Evolutionary conservation across 2,797 vertebrate genomes (phyloP), one percentile per base, ranked within the genome.

Genomic region (Paratrypauchen microcephalus): DNA sequence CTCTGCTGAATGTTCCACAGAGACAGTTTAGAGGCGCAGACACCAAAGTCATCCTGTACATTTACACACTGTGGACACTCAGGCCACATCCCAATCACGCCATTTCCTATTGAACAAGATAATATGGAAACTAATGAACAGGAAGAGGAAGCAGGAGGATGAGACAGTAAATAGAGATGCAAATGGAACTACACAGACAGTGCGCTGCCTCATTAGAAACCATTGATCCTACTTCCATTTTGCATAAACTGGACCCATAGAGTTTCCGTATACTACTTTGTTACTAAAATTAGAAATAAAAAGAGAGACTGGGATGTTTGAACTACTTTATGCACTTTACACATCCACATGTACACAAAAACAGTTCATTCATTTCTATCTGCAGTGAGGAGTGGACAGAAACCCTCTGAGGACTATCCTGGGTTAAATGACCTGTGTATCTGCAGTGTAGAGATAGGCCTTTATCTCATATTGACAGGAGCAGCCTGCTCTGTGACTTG

Each of bases 381-480:
- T 54, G 70, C 0, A 73, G 68, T 15, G 76, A 68, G 58, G 68
- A 71, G 65, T 45, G 41, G 41, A 45, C 66, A 72, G 73, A 83
- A 64, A 73, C 72, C 59, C 68, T 75, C 60, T 76, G 82, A 59
- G 78, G 70, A 69, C 47, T 65, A 69, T 74, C 58, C 73, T 70
- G 82, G 73, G 83, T 85, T 85, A 88, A 91, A 92, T 91, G 83
- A 84, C 85, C 82, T 77, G 79, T 83, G 81, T 88, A 91, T 84
- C 90, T 93, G 91, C 83, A 78, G 70, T 71, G 79, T 82, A 80
- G 68, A 90, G 90, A 91, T 92, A 92, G 83, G 86, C 83, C 79
- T 88, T 91, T 92, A 93, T 93, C 92, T 89, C 65, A 75, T 79
- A 87, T 82, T 86, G 87, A 88, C 82, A 87, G 70, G 71, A 85